Percentiles rank a stretch among this genome's conserved stretches.
Conservation (phyloP, 2,113 vertebrate genomes). For the Charina bottae region DNA sequence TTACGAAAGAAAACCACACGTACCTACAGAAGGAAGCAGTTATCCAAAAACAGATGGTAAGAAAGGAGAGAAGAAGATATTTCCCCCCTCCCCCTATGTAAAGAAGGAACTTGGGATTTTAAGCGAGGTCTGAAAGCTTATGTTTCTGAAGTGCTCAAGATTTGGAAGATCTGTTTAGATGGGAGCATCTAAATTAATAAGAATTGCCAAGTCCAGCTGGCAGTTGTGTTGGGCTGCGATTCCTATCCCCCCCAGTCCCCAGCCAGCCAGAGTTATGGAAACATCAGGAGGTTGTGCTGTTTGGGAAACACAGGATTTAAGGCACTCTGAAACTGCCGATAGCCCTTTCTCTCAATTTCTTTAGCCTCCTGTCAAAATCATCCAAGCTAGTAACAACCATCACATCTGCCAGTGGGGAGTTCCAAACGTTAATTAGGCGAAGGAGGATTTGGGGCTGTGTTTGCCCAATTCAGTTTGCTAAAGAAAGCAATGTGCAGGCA, state of each 20-base stretch:
- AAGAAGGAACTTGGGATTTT: not conserved
- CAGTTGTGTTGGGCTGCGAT: not conserved
- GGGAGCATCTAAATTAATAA: not conserved
- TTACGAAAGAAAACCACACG: slow-evolving; percentile 51
- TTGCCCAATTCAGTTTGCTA: not conserved
- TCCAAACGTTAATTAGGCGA: not conserved
- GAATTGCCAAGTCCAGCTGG: not conserved
- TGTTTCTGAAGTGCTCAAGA: no score
- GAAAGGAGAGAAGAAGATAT: not conserved
- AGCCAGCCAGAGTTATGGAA: no score
- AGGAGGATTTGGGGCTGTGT: not conserved
- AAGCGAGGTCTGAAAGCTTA: not conserved
- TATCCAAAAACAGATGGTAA: slow-evolving; percentile 56
- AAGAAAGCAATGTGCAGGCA: not conserved
- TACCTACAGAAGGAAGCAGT: slow-evolving; percentile 7
- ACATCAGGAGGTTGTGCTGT: no score
- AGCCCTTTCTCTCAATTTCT: not conserved
- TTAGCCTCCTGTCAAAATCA: not conserved
- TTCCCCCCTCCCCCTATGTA: no score
- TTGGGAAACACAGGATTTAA: not conserved
- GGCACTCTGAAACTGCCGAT: not conserved
- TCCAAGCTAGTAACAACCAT: not conserved
- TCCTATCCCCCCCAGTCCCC: not conserved
- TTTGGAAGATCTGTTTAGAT: not conserved
- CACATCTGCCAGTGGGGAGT: not conserved